Conservation (phyloP, 2,113 vertebrate genomes). For the Rhea pennata region DNA sequence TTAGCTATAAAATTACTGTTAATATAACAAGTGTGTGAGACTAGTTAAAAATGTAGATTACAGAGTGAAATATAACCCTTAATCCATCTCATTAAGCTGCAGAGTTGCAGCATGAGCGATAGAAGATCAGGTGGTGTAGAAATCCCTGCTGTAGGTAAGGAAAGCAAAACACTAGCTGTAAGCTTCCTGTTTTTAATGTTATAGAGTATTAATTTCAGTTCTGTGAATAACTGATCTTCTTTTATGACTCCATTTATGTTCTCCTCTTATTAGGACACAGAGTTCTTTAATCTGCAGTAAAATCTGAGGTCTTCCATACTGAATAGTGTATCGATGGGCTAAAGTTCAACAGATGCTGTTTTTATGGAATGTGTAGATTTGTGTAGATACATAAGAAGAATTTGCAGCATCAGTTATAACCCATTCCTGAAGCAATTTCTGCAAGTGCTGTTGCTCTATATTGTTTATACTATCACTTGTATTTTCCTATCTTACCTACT, state of each 20-base stretch:
- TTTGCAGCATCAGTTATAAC: neutral
- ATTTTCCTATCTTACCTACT: slow-evolving; percentile 33
- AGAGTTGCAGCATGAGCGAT: neutral
- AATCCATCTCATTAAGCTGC: neutral
- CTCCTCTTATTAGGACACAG: slow-evolving; percentile 13
- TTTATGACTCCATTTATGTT: neutral
- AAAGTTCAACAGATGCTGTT: slow-evolving; percentile 31
- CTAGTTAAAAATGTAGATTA: neutral
- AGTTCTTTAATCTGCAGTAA: slow-evolving; percentile 3
- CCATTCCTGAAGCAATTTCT: slow-evolving; percentile 52
- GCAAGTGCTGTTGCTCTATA: slow-evolving; percentile 46
- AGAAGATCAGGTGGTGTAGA: neutral
- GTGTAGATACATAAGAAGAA: neutral
- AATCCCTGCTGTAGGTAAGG: neutral
- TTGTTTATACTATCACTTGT: slow-evolving; percentile 52
- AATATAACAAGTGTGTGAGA: neutral
- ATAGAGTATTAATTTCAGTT: neutral
- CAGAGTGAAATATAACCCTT: neutral
- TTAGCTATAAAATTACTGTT: neutral
- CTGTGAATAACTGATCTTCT: neutral
- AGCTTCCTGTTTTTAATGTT: neutral
- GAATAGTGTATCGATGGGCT: neutral
- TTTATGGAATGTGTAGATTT: neutral
- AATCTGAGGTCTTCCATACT: slow-evolving; percentile 16
- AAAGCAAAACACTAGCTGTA: neutral